Base-by-base conservation (phyloP, 2,113 vertebrate genomes). In the Plestiodon gilberti region DNA sequence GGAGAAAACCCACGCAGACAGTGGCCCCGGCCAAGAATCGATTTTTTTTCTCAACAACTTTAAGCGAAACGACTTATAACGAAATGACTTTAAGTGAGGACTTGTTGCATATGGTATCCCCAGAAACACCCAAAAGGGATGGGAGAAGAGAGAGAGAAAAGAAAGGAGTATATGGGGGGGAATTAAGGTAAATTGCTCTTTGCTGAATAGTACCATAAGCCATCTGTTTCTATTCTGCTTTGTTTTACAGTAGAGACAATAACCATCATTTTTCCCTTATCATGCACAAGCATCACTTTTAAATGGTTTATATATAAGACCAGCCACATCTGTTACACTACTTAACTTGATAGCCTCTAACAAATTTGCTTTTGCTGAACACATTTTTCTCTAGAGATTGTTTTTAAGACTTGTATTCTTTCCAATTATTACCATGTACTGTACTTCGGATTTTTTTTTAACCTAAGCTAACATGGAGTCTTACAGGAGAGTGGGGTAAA, bases 101-200 rank as follows among this genome's bases (percentile, higher is more conserved):
- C n/a, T n/a, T n/a, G n/a, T n/a, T n/a, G n/a, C n/a, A n/a, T 48
- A 83, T 0, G 0, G 13, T 67, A 9, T 76, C 43, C 30, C 15
- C 9, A 1, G 20, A 55, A 65, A 62, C 6, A 4, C n/a, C 22
- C 11, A 14, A 14, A 14, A 40, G 33, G 4, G 17, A 33, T 25
- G 3, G 55, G 55, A 4, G 7, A 28, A 30, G 25, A 83, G 38
- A 28, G 9, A 48, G n/a, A 33, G 2, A 30, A 52, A n/a, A 25
- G 14, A 59, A 78, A 35, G 28, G 67, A 17, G 10, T 9, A 8
- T n/a, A 20, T 15, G 33, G 61, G 35, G 73, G 59, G 64, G 64
- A 86, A 80, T 48, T 25, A 80, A 80, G 2, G 8, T 73, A 73
- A 62, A 62, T 52, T 6, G 18, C 0, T 79, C n/a, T 78, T 3